phyloP scores from a whole-genome alignment of 2,888 invertebrate genomes.

The Catocala nupta region DNA sequence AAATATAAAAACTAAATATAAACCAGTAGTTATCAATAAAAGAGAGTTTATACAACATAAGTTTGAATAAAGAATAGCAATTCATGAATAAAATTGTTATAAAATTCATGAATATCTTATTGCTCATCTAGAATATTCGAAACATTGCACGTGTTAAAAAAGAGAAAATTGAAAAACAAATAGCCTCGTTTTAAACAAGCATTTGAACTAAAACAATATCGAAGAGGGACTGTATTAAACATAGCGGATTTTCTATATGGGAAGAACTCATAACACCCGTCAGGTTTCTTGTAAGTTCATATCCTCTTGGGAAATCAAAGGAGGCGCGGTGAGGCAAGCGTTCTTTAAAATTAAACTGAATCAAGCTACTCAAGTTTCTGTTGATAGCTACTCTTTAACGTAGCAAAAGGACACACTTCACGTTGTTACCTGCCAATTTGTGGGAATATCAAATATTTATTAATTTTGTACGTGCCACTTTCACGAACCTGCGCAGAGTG shows the following conservation, averaged over 20 bases:
- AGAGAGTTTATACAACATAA: too few species aligned
- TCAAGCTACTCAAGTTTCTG: constrained; percentile 29
- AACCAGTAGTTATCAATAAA: too few species aligned
- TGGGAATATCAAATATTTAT: too few species aligned
- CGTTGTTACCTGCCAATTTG: neutral
- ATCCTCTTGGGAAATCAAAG: constrained; percentile 68
- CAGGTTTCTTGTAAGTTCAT: constrained; percentile 55
- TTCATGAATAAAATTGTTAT: too few species aligned
- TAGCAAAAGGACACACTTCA: neutral
- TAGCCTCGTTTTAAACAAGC: constrained; percentile 20
- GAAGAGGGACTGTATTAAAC: constrained; percentile 30
- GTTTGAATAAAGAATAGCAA: too few species aligned
- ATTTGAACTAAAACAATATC: constrained; percentile 32
- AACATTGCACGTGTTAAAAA: neutral
- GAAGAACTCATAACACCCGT: constrained; percentile 54
- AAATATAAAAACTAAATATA: too few species aligned
- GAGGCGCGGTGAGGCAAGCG: constrained; percentile 39
- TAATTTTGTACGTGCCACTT: too few species aligned
- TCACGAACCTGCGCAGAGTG: too few species aligned
- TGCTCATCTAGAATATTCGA: neutral
- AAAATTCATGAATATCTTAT: neutral
- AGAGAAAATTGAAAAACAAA: constrained; percentile 11
- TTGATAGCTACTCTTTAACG: constrained; percentile 8
- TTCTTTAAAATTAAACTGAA: constrained; percentile 62
- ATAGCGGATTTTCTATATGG: constrained; percentile 19